Base-by-base conservation (phyloP, 2,888 invertebrate species). In the Vanessa cardui region DNA sequence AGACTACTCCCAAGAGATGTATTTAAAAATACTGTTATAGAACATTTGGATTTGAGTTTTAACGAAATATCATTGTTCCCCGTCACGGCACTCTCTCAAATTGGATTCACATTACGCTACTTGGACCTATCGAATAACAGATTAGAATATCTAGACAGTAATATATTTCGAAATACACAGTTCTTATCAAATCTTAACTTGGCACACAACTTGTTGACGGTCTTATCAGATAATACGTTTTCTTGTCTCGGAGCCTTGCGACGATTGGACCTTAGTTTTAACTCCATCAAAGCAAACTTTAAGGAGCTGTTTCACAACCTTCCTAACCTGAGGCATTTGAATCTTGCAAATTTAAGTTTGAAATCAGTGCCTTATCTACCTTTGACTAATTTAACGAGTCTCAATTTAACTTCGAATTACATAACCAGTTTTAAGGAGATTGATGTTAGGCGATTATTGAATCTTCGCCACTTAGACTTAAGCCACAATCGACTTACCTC, bases 221-320 rank as follows among this genome's bases (percentile, higher is more conserved):
- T 97, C 72, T 88, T 98, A 73, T 97, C 97, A 3, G 98, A 98
- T 88, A 97, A 97, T 84, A 97, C 97, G 21, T 98, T 98, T 85
- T 96, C 96, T 31, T 96, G 96, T 80, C 93, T 98, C 64, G 95
- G 96, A 56, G 95, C 96, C 75, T 90, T 97, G 71, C 95, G 97
- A 76, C 95, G 95, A 77, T 92, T 98, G 78, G 97, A 98, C 88
- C 92, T 98, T 61, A 96, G 97, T 75, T 95, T 94, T 75, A 98
- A 98, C 89, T 94, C 95, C 46, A 91, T 98, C 72, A 95, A 97
- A 77, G 96, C 97, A 71, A 97, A 97, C 90, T 95, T 97, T 83
- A 97, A 97, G 81, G 97, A 98, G 87, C 94, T 98, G 62, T 97
- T 98, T 83, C 96, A 97, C 83, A 97, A 97, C 87, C 94, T 97